Percentiles rank a stretch among this genome's conserved stretches.
Conservation (phyloP, 2,888 invertebrate genomes). For the Phania funesta region DNA sequence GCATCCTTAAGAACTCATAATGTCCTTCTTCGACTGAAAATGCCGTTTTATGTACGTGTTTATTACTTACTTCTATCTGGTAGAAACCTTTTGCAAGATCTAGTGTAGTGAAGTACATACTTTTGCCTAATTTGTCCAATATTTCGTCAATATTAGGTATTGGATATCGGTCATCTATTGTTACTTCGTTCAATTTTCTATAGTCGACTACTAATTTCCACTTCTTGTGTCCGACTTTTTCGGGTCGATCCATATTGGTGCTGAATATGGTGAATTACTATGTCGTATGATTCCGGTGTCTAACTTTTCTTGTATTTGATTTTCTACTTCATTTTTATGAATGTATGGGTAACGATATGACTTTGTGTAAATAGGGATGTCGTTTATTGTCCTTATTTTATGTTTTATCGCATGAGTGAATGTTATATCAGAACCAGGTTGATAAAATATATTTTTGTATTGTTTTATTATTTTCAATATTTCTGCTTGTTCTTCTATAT, state of each 20-base stretch:
- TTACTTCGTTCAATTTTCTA: slow-evolving; percentile 6
- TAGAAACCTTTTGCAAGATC: slow-evolving; percentile 20
- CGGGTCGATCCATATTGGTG: not conserved
- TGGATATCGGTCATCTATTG: slow-evolving; percentile 14
- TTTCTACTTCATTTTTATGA: not conserved
- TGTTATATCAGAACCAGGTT: not conserved
- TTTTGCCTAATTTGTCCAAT: slow-evolving; percentile 1
- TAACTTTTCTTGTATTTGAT: not conserved
- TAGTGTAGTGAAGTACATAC: slow-evolving; percentile 8
- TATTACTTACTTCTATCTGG: not conserved
- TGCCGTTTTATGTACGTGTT: slow-evolving; percentile 11
- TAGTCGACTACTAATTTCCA: not conserved
- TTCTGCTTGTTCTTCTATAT: not conserved
- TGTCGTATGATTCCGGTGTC: not conserved
- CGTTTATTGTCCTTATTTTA: not conserved
- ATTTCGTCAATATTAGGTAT: slow-evolving; percentile 19
- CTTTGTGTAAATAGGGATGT: slow-evolving; percentile 3
- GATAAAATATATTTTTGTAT: not conserved
- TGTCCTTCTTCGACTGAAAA: slow-evolving; percentile 13
- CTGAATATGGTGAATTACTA: not conserved
- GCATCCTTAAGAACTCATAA: slow-evolving; percentile 2
- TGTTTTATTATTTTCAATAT: not conserved
- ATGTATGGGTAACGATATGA: not conserved
- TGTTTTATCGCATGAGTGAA: slow-evolving; percentile 6
- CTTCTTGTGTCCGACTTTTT: not conserved